Base-by-base conservation (phyloP, 2,888 invertebrate species). In the Phlogophora meticulosa region DNA sequence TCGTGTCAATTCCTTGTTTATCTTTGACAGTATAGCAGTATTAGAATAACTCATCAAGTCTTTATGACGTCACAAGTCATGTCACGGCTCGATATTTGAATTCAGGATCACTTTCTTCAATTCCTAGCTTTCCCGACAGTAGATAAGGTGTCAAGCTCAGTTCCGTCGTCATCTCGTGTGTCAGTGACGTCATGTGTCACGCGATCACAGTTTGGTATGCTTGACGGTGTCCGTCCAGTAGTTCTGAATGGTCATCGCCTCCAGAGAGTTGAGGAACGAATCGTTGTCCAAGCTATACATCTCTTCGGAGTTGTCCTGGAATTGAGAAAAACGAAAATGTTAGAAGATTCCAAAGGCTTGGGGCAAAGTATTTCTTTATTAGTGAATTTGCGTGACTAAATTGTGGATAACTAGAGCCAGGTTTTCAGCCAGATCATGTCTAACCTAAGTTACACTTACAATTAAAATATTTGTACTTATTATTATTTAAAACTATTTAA, bases 201-300 rank as follows among this genome's bases (percentile, higher is more conserved):
- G 42, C n/a, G 53, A 71, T 96, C 97, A 98, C 93, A 98, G 96
- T 93, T 98, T 98, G 85, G 98, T 98, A 92, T 98, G 98, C 92
- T 98, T 98, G 78, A 98, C 98, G 82, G 97, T 98, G 92, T 98
- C 98, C 59, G 98, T 98, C 98, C 98, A 98, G 90, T 98, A 98
- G 94, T 98, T 98, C 92, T 98, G 98, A 89, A 98, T 98, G 82
- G 98, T 98, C 98, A 98, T 98, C 80, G 98, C 98, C 94, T 98
- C 98, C 84, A 98, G 94, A 72, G 98, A 98, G 94, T 98, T 98
- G 72, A 98, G 96, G 95, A 98, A 98, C 73, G 98, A 98, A 91
- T 98, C 98, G 91, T 98, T 98, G 95, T 98, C 98, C 93, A 98
- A 94, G 87, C 98, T 98, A 94, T 98, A 98, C 98, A 98, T 98